Conservation (phyloP, 2,113 vertebrate species). For the Lipotes vexillifer region DNA sequence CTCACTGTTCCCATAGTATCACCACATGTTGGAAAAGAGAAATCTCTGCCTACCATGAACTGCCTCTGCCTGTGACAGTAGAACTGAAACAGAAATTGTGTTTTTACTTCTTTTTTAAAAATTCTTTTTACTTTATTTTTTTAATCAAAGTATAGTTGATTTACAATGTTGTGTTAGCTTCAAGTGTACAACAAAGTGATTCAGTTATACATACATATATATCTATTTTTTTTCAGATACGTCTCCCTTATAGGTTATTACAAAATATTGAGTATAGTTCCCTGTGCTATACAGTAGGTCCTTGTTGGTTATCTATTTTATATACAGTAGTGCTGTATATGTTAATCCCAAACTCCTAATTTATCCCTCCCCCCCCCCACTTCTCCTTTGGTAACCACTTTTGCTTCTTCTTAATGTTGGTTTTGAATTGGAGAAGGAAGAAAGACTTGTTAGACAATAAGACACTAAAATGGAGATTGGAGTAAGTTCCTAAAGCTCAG, state of each 20-base stretch:
- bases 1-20: not conserved
- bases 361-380: not conserved
- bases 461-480: not conserved
- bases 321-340: not conserved
- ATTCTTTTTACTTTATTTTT: not conserved
- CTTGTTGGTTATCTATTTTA: not conserved
- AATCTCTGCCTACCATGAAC: not conserved
- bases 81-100: not conserved
- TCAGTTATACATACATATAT: not conserved
- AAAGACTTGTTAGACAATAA: not conserved
- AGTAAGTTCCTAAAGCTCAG: not conserved
- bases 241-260: not conserved
- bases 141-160: not conserved
- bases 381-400: not conserved
- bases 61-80: not conserved
- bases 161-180: not conserved
- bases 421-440: not conserved
- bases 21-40: not conserved
- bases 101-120: not conserved
- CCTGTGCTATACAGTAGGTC: not conserved
- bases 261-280: not conserved
- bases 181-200: not conserved
- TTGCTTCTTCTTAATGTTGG: not conserved
- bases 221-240: not conserved
- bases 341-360: not conserved